Conservation (phyloP, 2,888 invertebrate genomes). For the Hetaerina titia region DNA sequence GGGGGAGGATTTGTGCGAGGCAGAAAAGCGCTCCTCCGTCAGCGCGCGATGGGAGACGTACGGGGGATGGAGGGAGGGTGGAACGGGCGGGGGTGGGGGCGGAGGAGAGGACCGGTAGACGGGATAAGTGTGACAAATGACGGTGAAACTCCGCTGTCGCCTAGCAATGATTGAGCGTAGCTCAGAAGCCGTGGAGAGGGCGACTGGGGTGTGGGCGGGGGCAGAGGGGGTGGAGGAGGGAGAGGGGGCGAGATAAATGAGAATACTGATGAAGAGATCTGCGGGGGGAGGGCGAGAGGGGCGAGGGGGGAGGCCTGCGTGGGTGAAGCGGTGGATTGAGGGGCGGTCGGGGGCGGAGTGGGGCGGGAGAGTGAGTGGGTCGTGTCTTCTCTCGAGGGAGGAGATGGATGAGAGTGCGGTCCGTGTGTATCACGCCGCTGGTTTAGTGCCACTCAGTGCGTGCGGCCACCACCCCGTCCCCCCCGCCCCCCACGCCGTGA, state of each 20-base stretch:
- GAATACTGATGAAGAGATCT: not conserved
- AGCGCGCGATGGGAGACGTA: not conserved
- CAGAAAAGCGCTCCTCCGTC: not conserved
- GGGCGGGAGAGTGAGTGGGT: not conserved
- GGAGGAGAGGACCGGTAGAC: not conserved
- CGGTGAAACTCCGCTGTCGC: conserved; percentile 71
- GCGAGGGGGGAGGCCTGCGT: not conserved
- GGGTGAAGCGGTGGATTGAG: not conserved
- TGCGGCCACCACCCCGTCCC: not conserved
- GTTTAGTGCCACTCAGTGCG: not conserved
- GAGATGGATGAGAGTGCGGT: conserved; percentile 39
- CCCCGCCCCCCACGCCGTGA: not conserved
- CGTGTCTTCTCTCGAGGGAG: not conserved
- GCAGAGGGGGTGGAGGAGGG: not conserved
- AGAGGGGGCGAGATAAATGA: not conserved
- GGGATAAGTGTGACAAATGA: conserved; percentile 71
- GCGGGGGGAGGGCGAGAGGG: not conserved
- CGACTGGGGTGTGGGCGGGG: not conserved
- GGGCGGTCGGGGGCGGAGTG: not conserved
- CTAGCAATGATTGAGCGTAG: conserved; percentile 71
- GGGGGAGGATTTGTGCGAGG: not conserved
- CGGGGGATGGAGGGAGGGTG: not conserved
- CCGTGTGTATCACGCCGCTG: not conserved
- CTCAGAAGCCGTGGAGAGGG: conserved; percentile 25
- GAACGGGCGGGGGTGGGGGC: not conserved